Evolutionary conservation across 2,888 invertebrate species (phyloP).

Genomic region (Phasia obesa): DNA sequence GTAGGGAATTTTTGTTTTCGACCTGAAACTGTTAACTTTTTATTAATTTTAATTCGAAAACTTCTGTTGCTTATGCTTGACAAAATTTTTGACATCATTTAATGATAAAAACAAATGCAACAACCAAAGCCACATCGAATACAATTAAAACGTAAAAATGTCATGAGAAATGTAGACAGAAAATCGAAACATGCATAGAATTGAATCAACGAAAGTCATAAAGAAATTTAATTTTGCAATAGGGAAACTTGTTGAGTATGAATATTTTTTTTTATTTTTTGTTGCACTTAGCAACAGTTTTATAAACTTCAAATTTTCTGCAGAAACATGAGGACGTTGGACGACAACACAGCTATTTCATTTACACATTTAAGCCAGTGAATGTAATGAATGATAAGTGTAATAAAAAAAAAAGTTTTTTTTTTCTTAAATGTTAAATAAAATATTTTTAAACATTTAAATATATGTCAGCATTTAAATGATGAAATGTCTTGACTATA

Average conservation of each 20-base stretch:
- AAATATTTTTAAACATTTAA: too few relatives aligned
- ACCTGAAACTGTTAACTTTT: too few relatives aligned
- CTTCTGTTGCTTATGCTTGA: too few relatives aligned
- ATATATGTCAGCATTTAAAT: constrained; percentile 57
- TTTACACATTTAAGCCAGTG: constrained; percentile 2
- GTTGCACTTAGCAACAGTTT: constrained; percentile 51
- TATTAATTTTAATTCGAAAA: too few relatives aligned
- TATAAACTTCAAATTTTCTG: background rate
- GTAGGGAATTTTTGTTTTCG: too few relatives aligned
- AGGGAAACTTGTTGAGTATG: background rate
- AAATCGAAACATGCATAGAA: constrained; percentile 23
- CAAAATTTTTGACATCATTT: too few relatives aligned
- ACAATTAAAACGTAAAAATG: background rate
- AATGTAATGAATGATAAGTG: constrained; percentile 44
- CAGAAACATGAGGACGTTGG: background rate
- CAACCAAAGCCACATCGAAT: background rate
- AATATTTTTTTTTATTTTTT: background rate
- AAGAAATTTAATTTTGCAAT: constrained; percentile 3
- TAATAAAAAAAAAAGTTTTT: background rate
- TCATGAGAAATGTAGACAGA: background rate
- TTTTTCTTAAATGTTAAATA: background rate
- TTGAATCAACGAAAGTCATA: constrained; percentile 45
- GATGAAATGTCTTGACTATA: constrained; percentile 45
- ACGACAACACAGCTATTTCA: constrained; percentile 22
- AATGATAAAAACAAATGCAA: too few relatives aligned